Base-by-base conservation (phyloP, 2,113 vertebrate species). In the Struthio camelus region DNA sequence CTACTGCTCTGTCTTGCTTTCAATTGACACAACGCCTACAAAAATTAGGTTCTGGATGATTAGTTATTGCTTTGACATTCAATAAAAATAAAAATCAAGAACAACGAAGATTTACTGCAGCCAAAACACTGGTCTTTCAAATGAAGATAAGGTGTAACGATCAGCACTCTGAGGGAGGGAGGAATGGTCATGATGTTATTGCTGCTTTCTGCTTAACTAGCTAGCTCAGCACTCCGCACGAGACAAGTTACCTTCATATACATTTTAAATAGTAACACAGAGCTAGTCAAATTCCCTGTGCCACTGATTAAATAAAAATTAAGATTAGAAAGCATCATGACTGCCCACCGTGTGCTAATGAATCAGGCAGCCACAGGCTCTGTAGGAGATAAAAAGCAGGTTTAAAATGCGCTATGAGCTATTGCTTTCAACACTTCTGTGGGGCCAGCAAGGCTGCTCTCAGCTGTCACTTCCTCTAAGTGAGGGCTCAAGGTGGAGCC, bases 231-330 rank as follows among this genome's bases (percentile, higher is more conserved):
- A 36, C 76, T 80, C 64, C 1, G 1, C 64, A 64, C 54, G 0
- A 80, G 51, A 64, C 71, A 93, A 89, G 51, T 79, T 54, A 78
- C 80, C 66, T 89, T 80, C 16, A 1, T 36, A 76, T 40, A 65
- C 25, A 36, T 85, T 90, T 95, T 83, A 91, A 95, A 95, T 40
- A 91, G 44, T 44, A 66, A 82, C 70, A 61, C 46, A 20, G 65
- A 94, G 62, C 89, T 85, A 84, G 78, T 81, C 78, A 80, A 93
- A 91, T 86, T 95, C 85, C 76, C 75, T 59, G 59, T 61, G 79
- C 66, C 61, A 13, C 54, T 94, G 89, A 94, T 94, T 80, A 83
- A 95, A 94, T 75, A 94, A 82, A 91, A 96, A 66, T 85, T 70
- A 82, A 80, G 91, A 95, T 88, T 77, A 86, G 73, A 89, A 92